A percentile compares a stretch with the other conserved stretches of the same genome.
Conservation (phyloP, 2,797 vertebrate genomes). For the Tenualosa thibaudeaui region DNA sequence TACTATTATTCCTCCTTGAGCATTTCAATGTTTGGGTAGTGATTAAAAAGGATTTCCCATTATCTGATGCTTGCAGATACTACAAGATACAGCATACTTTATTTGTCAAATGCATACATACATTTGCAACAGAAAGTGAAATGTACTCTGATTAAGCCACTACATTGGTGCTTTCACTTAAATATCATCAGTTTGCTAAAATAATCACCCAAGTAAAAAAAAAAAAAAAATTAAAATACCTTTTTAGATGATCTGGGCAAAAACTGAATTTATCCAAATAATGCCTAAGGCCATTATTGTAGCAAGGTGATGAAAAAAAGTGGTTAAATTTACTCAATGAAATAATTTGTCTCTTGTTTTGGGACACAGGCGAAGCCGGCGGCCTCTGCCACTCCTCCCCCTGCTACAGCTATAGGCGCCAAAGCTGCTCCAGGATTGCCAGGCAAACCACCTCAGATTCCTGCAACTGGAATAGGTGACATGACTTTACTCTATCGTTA, state of each 20-base stretch:
- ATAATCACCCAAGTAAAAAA: too few species aligned
- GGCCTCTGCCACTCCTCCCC: slow-evolving; percentile 64
- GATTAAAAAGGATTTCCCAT: neutral
- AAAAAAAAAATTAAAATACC: too few species aligned
- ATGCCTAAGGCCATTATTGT: too few species aligned
- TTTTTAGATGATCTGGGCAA: too few species aligned
- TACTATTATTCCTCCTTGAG: neutral
- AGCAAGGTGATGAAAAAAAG: too few species aligned
- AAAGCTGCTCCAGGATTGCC: slow-evolving; percentile 71
- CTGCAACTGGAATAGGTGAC: slow-evolving; percentile 84
- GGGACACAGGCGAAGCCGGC: slow-evolving; percentile 77
- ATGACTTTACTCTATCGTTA: slow-evolving; percentile 8
- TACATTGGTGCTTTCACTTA: too few species aligned
- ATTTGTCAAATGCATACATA: too few species aligned
- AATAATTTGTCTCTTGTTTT: neutral
- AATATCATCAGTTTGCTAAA: too few species aligned
- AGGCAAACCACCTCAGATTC: slow-evolving; percentile 76
- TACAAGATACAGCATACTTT: neutral
- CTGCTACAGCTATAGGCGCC: slow-evolving; percentile 63
- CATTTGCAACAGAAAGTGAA: too few species aligned
- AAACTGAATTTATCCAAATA: too few species aligned
- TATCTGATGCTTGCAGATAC: neutral
- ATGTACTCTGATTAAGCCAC: too few species aligned
- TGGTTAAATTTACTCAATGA: neutral
- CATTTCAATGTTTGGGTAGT: neutral